phyloP scores from a whole-genome alignment of 2,113 vertebrate species.

The Hirundichthys speculiger region DNA sequence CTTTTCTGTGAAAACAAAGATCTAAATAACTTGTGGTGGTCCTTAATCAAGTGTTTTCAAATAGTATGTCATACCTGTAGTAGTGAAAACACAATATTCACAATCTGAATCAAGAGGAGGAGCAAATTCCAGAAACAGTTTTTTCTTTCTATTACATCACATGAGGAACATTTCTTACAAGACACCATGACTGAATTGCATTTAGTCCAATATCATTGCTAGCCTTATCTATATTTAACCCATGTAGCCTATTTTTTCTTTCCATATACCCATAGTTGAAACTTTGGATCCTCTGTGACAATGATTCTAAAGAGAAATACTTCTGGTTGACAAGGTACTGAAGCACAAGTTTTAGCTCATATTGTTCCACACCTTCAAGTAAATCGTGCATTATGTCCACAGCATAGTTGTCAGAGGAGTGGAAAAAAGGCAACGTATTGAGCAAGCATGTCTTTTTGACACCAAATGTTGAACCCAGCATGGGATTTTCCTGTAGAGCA shows the following conservation, averaged over 20 bases:
- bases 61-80: background rate
- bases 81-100: background rate
- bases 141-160: slow-evolving; percentile 1
- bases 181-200: slow-evolving; percentile 1
- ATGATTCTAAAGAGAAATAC: background rate
- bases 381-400: slow-evolving; percentile 17
- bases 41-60: background rate
- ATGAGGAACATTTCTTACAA: background rate
- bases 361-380: slow-evolving; percentile 8
- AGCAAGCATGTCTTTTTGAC: background rate
- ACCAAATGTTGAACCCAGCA: background rate
- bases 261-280: slow-evolving; percentile 1
- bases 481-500: background rate
- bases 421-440: background rate
- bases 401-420: background rate
- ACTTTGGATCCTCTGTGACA: slow-evolving; percentile 7
- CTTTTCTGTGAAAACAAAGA: background rate
- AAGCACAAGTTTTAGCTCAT: slow-evolving; percentile 5
- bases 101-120: background rate
- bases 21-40: background rate
- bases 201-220: slow-evolving; percentile 4
- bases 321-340: too few species aligned
- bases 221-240: background rate
- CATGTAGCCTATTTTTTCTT: background rate
- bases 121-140: background rate